phyloP scores from a whole-genome alignment of 2,113 vertebrate genomes.

The Vicugna pacos region DNA sequence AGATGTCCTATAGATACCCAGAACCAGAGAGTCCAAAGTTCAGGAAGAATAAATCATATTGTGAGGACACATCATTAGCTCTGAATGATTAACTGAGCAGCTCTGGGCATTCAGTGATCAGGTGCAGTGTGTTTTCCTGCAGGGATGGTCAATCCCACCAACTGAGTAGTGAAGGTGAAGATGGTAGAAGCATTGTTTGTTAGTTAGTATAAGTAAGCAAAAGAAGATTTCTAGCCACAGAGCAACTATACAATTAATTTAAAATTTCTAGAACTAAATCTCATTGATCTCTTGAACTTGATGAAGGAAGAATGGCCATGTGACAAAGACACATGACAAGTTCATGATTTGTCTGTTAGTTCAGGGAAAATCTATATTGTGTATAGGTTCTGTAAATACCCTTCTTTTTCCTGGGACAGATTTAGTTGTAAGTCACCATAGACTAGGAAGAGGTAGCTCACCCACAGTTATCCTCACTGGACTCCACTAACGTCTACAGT shows the following conservation, averaged over 20 bases:
- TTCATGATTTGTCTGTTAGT: neutral
- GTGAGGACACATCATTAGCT: neutral
- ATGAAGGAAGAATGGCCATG: neutral
- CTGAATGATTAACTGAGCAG: neutral
- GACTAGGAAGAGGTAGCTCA: neutral
- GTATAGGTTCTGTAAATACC: neutral
- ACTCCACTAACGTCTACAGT: neutral
- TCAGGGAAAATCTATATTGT: neutral
- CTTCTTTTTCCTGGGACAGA: neutral
- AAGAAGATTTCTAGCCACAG: neutral
- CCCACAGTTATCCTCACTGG: neutral
- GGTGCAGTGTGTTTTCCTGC: neutral
- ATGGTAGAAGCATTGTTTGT: neutral
- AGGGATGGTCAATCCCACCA: neutral
- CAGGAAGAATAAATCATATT: neutral
- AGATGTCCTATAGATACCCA: neutral
- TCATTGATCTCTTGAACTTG: neutral
- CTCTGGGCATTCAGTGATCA: neutral
- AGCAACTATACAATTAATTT: neutral
- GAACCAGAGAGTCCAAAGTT: neutral
- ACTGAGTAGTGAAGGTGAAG: neutral
- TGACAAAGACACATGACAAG: neutral
- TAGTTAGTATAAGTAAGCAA: neutral
- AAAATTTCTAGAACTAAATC: neutral
- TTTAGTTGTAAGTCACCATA: neutral